These are phyloP conservation scores for Prenolepis imparis DNA, from an alignment of 2,888 invertebrate species.

Conservation along the genomic window DNA sequence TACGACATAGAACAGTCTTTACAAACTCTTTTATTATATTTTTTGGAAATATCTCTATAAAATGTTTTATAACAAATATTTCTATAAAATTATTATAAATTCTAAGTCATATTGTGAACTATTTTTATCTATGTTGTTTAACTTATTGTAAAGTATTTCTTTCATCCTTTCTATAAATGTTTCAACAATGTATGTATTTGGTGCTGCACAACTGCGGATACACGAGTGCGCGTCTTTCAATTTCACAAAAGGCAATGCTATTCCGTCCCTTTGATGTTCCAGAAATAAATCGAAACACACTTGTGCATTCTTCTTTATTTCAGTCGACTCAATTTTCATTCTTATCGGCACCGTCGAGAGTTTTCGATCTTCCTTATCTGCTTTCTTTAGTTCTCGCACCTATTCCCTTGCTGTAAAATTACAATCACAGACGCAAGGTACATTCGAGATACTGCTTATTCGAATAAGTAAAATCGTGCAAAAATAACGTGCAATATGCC, in stretches of 20 bases:
- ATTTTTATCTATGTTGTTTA: constrained; percentile 1
- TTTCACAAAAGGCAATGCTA: constrained; percentile 26
- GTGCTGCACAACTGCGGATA: constrained; percentile 29
- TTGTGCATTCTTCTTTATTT: constrained; percentile 67
- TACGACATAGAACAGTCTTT: not conserved
- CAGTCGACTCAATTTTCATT: constrained; percentile 64
- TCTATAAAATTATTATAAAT: not conserved
- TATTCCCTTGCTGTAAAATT: constrained; percentile 42
- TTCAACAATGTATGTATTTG: constrained; percentile 9
- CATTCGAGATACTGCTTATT: constrained; percentile 44
- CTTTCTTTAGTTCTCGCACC: constrained; percentile 57
- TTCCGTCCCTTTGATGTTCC: constrained; percentile 64
- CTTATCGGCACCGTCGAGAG: constrained; percentile 58
- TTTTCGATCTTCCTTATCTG: constrained; percentile 69
- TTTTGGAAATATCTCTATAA: not conserved
- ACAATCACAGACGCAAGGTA: constrained; percentile 60
- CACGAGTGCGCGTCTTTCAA: constrained; percentile 34
- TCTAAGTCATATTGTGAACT: not conserved
- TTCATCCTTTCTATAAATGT: not conserved
- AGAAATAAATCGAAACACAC: constrained; percentile 68
- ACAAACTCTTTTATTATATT: not conserved
- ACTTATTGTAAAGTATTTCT: not conserved
- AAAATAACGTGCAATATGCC: not conserved
- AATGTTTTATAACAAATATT: too few relatives aligned
- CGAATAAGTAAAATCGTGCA: constrained; percentile 33